A percentile compares a stretch with the other conserved stretches of the same genome.
phyloP scores from a whole-genome alignment of 2,113 vertebrate species.

The Sceloporus tristichus region DNA sequence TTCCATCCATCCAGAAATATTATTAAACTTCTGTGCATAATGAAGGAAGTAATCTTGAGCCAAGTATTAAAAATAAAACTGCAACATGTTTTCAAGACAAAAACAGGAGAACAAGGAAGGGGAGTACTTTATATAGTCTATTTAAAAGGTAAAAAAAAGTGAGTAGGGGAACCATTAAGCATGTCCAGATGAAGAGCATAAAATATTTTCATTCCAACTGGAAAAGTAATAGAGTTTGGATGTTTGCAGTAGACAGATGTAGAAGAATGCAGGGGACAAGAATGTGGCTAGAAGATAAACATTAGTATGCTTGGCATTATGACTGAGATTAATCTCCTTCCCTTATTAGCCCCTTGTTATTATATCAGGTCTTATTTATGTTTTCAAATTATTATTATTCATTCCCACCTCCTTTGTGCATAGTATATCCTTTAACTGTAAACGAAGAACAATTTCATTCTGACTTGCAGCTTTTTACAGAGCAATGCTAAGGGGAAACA shows the following conservation, averaged over 20 bases:
- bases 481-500: conserved; percentile 8
- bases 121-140: neutral
- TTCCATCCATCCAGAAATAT: conserved; percentile 5
- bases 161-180: conserved; percentile 2
- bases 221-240: neutral
- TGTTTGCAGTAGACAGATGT: neutral
- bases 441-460: neutral
- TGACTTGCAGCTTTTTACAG: conserved; percentile 36
- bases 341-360: neutral
- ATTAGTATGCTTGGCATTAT: neutral
- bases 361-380: neutral
- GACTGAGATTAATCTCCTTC: neutral
- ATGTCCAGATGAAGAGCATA: conserved; percentile 12
- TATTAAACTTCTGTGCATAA: conserved; percentile 21
- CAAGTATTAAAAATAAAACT: conserved; percentile 39
- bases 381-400: neutral
- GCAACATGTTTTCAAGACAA: conserved; percentile 13
- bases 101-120: conserved; percentile 23
- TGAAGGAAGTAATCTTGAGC: conserved; percentile 21
- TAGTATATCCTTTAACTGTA: conserved; percentile 1
- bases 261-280: conserved; percentile 8
- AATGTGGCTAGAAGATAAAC: conserved; percentile 1
- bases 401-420: conserved; percentile 7
- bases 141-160: neutral
- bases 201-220: conserved; percentile 14